Evolutionary conservation across 2,113 vertebrate species (phyloP), one percentile per base, ranked within the genome.

Genomic region (Lampris incognitus): DNA sequence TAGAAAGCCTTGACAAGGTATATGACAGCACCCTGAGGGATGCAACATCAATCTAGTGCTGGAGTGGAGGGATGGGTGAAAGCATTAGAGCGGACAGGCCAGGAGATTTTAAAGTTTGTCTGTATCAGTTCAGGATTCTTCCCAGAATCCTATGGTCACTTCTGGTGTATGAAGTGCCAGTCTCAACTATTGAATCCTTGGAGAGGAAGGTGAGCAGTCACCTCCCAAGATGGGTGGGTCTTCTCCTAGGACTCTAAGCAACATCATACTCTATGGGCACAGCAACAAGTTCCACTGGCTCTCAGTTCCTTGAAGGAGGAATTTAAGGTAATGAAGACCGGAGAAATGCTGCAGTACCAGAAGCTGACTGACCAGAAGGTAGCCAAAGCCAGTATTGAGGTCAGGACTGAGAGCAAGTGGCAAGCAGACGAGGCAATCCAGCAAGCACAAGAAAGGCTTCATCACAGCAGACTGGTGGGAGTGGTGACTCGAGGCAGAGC

Each of bases 1-100:
- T 55, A 5, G n/a, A 55, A 13, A 55, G 54, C 54, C n/a, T 55
- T 2, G 54, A 13, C 9, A 55, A 55, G 54, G 54, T 55, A 5
- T 55, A 65, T 69, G 66, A 71, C 52, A 65, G 66, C 46, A 61
- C 50, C 40, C n/a, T 80, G 52, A 81, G 46, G 24, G 55, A 74
- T 38, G 50, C 63, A 62, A 44, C 56, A 73, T 72, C 70, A 9
- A 79, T 69, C 56, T 60, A 75, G 65, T 38, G 46, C 56, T 39
- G 37, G 65, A 40, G 38, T 78, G 40, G 40, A 71, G 40, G 59
- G 66, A 24, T 70, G 68, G 75, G 37, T 76, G 54, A 57, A 66
- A 49, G 9, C 63, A 3, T 36, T 69, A n/a, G 52, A 68, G 44
- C n/a, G 40, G 60, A 9, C 50, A 9, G 49, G 59, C 38, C 39